Evolutionary conservation across 2,113 vertebrate genomes (phyloP), one percentile per base, ranked within the genome.

Genomic region (Chauna torquata): DNA sequence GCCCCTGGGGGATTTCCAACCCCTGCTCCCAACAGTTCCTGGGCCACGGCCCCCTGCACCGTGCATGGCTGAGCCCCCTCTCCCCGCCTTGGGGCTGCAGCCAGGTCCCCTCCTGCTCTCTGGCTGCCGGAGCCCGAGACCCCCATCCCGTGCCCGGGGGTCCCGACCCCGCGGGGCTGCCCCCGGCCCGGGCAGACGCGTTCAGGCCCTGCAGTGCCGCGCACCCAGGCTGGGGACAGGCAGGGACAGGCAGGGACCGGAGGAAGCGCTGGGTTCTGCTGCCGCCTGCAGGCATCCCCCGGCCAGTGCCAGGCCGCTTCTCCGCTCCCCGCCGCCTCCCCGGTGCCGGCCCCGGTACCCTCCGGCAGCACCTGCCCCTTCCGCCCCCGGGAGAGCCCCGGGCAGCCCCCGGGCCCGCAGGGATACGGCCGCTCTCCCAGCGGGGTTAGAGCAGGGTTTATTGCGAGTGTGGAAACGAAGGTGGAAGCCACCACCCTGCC

Each of bases 221-320:
- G 44, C 16, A 24, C 20, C 30, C 50, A 7, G 40, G 34, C 17
- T 28, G n/a, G 38, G 55, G n/a, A 19, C 45, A 27, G 71, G 18
- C 47, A 16, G 70, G 72, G 23, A 38, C 30, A 34, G 36, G 24
- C 16, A 36, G 61, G 64, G 64, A 14, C 65, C 4, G 24, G 50
- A 9, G 49, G 66, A 54, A 40, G 23, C 14, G 22, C 44, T 71
- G 9, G 57, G 34, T 20, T 93, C 36, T 97, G 95, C 95, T 96
- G 96, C 97, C 96, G 59, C 90, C 97, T 95, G 79, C 92, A 74
- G 97, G 85, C 91, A 72, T 4, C 64, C 40, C 17, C 47, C 28
- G 24, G 59, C 55, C 88, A 25, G 50, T 40, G n/a, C 50, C 34
- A 55, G 20, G 57, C n/a, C 20, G 8, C 50, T 23, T 15, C 11